Evolutionary conservation across 2,797 vertebrate genomes (phyloP), one percentile per base, ranked within the genome.

Genomic region (Phalanger gymnotis): DNA sequence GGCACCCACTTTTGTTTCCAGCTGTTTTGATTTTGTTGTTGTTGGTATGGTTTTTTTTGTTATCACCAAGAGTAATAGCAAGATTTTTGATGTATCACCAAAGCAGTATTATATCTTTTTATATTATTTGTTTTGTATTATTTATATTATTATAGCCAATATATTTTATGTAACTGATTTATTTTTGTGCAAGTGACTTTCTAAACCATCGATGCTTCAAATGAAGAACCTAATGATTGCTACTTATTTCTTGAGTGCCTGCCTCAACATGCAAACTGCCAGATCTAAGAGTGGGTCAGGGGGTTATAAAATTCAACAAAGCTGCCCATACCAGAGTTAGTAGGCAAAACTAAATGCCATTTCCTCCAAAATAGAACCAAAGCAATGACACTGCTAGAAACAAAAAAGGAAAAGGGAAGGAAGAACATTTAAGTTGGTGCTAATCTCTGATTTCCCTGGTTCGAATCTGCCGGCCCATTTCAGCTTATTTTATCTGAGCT

Each of bases 331-430:
- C 73, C 40, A 28, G 25, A 47, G 73, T 92, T 93, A 53, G 1
- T 92, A 57, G 57, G 28, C 58, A 56, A 92, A 90, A 25, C 53
- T 91, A 27, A 31, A 54, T n/a, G 90, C 53, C 53, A 11, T 81
- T 13, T 95, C 95, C 40, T 92, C 81, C n/a, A 92, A 58, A 96
- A 95, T 91, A 91, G 30, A 91, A 27, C 56, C 11, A 90, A 7
- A 93, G 91, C 92, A 92, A 53, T 90, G 94, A 73, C 58, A 92
- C 96, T 61, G 47, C 90, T 53, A 73, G 66, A 92, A 92, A n/a
- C 34, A 3, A 10, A 54, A 3, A 31, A 94, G 22, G 31, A 51
- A 91, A 58, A n/a, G 10, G 51, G 25, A 25, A n/a, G 12, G 54
- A 16, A 30, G 27, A 25, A 0, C 6, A 90, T 54, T 11, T 90